phyloP scores from a whole-genome alignment of 2,888 invertebrate species.

The Magallana nippona region DNA sequence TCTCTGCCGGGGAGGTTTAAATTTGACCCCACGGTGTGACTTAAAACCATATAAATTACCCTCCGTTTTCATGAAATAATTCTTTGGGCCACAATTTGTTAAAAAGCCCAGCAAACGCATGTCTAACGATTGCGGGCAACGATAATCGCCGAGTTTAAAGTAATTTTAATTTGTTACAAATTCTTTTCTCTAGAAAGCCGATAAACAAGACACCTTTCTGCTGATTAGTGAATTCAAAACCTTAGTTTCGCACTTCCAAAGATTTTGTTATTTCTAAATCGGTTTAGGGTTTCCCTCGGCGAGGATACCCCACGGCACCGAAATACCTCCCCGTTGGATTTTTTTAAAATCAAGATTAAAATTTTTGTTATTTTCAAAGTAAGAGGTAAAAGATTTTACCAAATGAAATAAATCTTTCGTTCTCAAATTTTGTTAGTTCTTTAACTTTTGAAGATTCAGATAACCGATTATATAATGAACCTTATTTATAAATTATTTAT shows the following conservation, averaged over 20 bases:
- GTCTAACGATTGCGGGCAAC: neutral
- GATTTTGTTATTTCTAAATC: constrained; percentile 14
- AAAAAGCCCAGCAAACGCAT: neutral
- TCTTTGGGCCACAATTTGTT: constrained; percentile 7
- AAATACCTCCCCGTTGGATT: constrained; percentile 4
- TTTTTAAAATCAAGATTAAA: neutral
- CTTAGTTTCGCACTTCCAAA: constrained; percentile 12
- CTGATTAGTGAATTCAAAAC: neutral
- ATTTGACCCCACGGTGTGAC: constrained; percentile 27
- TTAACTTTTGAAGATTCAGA: no score
- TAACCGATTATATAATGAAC: no score
- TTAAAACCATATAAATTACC: constrained; percentile 30
- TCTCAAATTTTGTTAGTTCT: no score
- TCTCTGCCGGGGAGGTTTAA: neutral
- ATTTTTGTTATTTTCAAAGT: no score
- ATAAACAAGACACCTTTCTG: neutral
- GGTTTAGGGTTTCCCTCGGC: constrained; percentile 14
- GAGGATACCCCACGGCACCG: neutral
- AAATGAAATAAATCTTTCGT: no score
- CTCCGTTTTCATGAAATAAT: constrained; percentile 10
- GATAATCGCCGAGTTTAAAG: neutral
- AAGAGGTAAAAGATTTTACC: no score
- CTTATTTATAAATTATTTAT: no score
- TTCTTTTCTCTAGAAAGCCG: constrained; percentile 17
- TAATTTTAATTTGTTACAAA: constrained; percentile 15